phyloP scores from a whole-genome alignment of 2,888 invertebrate genomes.

The Plebejus anna region DNA sequence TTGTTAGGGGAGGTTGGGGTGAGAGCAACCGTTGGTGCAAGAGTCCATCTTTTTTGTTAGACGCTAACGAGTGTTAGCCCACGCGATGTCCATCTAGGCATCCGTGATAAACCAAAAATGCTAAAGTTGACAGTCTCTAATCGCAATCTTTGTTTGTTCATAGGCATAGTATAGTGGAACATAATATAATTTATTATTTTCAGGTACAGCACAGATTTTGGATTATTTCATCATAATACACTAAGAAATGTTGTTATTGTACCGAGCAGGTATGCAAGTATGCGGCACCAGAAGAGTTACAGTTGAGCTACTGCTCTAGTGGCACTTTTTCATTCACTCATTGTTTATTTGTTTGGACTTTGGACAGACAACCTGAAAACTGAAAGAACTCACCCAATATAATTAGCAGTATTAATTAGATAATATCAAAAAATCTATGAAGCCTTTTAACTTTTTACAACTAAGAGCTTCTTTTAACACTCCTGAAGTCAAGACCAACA shows the following conservation, averaged over 20 bases:
- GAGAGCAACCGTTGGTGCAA: slow-evolving; percentile 47
- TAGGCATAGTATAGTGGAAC: no score
- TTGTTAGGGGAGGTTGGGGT: slow-evolving; percentile 62
- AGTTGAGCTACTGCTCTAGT: no score
- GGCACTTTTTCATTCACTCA: no score
- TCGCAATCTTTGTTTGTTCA: neutral
- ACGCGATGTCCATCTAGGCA: neutral
- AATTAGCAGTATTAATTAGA: neutral
- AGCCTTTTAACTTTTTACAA: neutral
- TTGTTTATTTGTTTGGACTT: no score
- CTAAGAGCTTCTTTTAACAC: neutral
- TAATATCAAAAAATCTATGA: neutral
- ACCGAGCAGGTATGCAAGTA: no score
- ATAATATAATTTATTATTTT: no score
- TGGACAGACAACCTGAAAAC: no score
- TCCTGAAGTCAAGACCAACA: no score
- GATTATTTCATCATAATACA: no score
- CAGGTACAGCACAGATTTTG: neutral
- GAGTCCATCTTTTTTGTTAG: slow-evolving; percentile 1
- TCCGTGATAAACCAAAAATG: neutral
- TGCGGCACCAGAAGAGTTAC: no score
- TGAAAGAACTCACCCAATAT: neutral
- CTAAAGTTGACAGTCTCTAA: neutral
- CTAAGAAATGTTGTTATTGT: no score
- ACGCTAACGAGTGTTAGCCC: slow-evolving; percentile 2